These are phyloP conservation scores for Marasmarcha lunaedactyla DNA, from an alignment of 2,888 invertebrate species.

Conservation along the genomic window DNA sequence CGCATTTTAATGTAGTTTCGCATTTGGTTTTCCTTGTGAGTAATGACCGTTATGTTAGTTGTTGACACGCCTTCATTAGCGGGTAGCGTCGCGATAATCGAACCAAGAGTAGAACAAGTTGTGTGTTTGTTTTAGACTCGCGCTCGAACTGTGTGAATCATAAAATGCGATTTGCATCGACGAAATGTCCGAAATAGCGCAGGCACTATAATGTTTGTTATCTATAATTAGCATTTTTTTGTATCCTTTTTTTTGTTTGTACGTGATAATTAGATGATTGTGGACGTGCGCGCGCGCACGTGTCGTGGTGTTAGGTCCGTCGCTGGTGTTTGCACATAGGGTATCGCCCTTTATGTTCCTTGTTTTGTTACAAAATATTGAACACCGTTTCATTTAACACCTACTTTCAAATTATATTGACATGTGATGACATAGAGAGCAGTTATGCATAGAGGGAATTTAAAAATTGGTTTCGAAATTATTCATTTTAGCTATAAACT, in stretches of 20 bases:
- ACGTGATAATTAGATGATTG: constrained; percentile 58
- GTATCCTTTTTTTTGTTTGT: constrained; percentile 26
- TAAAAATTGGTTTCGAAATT: constrained; percentile 36
- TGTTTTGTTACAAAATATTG: constrained; percentile 70
- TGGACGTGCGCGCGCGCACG: constrained; percentile 17
- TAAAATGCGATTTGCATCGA: not conserved
- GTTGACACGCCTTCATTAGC: constrained; percentile 29
- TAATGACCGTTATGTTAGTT: constrained; percentile 29
- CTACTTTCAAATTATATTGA: constrained; percentile 60
- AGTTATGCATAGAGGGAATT: constrained; percentile 27
- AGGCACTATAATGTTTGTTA: not conserved
- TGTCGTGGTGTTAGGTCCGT: constrained; percentile 18
- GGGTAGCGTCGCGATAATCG: constrained; percentile 25
- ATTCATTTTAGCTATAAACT: constrained; percentile 19
- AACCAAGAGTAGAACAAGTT: constrained; percentile 17
- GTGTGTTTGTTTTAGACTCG: constrained; percentile 18
- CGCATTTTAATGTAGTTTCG: too few relatives aligned
- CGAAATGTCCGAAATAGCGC: too few relatives aligned
- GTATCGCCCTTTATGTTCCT: constrained; percentile 67
- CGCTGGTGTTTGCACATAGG: constrained; percentile 47
- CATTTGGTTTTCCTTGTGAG: too few relatives aligned
- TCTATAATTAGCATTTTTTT: constrained; percentile 20
- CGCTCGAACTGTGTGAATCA: constrained; percentile 7
- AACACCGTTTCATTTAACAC: constrained; percentile 69
- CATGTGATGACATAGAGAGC: constrained; percentile 44